These are phyloP conservation scores for Sphenodon punctatus DNA, from an alignment of 2,797 vertebrate species.

Conservation along the genomic window DNA sequence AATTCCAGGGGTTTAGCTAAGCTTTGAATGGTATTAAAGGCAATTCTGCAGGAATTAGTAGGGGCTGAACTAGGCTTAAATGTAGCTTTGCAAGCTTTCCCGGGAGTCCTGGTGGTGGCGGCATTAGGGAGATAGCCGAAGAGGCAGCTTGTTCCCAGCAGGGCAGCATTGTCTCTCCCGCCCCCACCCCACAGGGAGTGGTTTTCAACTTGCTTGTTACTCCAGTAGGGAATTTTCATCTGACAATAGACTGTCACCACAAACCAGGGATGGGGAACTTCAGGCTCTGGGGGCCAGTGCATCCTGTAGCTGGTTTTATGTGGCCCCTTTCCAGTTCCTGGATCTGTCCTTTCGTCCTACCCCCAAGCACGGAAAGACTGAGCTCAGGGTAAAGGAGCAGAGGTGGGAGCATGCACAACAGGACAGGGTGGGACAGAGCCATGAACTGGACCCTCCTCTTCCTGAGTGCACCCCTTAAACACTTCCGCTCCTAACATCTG, in stretches of 20 bases:
- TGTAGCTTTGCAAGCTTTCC: slow-evolving; percentile 57
- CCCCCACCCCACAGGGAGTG: not conserved
- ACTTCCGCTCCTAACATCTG: no score
- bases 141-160: slow-evolving; percentile 3
- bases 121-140: slow-evolving; percentile 40
- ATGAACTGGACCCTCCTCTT: no score
- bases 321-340: no score
- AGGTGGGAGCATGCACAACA: no score
- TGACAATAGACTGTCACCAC: not conserved
- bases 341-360: no score
- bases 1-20: slow-evolving; percentile 59
- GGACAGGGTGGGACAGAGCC: no score
- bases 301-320: no score
- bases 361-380: no score
- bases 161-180: slow-evolving; percentile 29
- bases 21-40: slow-evolving; percentile 62
- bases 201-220: slow-evolving; percentile 20
- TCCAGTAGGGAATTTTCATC: slow-evolving; percentile 32
- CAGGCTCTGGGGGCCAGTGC: no score
- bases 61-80: slow-evolving; percentile 62
- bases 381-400: no score
- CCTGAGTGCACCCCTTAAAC: no score
- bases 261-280: not conserved
- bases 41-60: slow-evolving; percentile 61
- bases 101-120: slow-evolving; percentile 38